Evolutionary conservation across 2,888 invertebrate species (phyloP), one percentile per base, ranked within the genome.

Genomic region (Pyrochroa serraticornis): DNA sequence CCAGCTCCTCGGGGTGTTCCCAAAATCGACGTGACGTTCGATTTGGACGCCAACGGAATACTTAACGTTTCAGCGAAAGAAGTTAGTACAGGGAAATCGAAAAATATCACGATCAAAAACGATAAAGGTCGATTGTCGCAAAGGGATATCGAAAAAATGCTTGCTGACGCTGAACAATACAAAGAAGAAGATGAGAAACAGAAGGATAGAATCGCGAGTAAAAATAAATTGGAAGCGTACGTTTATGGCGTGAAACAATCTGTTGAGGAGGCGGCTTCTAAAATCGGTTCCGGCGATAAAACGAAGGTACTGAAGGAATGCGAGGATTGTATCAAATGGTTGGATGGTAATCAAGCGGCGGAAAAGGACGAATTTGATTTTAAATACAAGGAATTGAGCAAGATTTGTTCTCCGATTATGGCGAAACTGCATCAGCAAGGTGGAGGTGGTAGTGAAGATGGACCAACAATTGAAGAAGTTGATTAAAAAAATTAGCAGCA

Each of bases 51-150:
- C 8, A 90, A 91, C 75, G 91, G 91, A 41, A 91, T 91, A 66
- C 31, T 84, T 39, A 84, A 84, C 64, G 80, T 85, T 3, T 79
- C 81, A 1, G 82, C 81, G 3, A 77, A 81, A 63, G 85, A 86
- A 66, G 80, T 75, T 60, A 81, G 83, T 67, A 82, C 84, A 0
- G 85, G 85, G 3, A 89, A 88, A 63, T 85, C 84, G 58, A 89
- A 87, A 77, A 88, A 88, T 73, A 92, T 93, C 61, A 89, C 88
- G 39, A 93, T 93, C 62, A 90, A 89, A 75, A 93, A 93, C 79
- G 91, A 93, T 80, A 91, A 89, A 71, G 92, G 92, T 0, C 83
- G 93, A 5, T 81, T 93, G 46, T 90, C 91, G 10, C 89, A 92
- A 74, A 86, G 87, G 3, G 93, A 93, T 70, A 93, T 93, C 61